Conservation (phyloP, 2,888 invertebrate species). For the Drosophila mimetica region DNA sequence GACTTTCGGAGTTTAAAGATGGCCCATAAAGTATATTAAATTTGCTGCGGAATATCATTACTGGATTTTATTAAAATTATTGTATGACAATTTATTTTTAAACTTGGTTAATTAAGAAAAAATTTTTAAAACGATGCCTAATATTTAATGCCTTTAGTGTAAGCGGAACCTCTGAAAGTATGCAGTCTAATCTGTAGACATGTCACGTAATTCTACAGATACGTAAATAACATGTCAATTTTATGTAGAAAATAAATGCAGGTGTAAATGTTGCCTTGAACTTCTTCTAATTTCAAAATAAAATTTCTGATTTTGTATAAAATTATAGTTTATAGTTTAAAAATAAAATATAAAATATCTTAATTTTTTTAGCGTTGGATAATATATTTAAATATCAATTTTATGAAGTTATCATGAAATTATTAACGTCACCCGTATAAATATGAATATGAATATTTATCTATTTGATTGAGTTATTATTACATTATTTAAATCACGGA, state of each 20-base stretch:
- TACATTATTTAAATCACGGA: background rate
- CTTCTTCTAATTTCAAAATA: background rate
- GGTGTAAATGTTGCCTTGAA: background rate
- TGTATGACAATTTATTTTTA: too few species aligned
- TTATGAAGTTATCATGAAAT: too few species aligned
- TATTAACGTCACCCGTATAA: too few species aligned
- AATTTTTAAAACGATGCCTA: background rate
- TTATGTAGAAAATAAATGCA: background rate
- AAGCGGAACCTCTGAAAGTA: constrained; percentile 43
- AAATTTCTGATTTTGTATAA: too few species aligned
- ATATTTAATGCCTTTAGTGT: constrained; percentile 22
- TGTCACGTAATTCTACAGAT: background rate
- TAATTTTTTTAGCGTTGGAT: too few species aligned
- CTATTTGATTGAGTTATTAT: too few species aligned
- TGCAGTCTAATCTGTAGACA: constrained; percentile 40
- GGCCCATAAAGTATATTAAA: background rate
- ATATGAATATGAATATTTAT: too few species aligned
- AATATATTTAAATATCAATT: background rate
- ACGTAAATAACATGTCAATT: background rate
- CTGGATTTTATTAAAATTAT: background rate
- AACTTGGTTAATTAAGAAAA: background rate
- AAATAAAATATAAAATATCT: too few species aligned
- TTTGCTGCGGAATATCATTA: background rate
- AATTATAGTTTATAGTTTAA: too few species aligned
- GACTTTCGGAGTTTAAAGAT: background rate